A percentile compares a stretch with the other conserved stretches of the same genome.
These are phyloP conservation scores for Oxycera nigricornis DNA, from an alignment of 2,888 invertebrate genomes.

Conservation along the genomic window DNA sequence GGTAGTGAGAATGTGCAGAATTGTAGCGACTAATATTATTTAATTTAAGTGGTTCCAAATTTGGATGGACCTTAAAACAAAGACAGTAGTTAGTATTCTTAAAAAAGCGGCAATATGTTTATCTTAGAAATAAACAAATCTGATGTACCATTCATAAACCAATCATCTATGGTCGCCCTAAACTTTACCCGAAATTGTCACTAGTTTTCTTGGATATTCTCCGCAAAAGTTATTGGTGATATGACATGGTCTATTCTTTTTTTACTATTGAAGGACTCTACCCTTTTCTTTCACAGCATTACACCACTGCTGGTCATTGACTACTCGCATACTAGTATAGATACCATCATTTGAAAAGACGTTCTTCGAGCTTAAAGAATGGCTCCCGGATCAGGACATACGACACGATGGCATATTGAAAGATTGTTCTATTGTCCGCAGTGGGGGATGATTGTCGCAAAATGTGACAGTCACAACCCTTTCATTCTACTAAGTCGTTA, in stretches of 20 bases:
- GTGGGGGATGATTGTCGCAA: conserved; percentile 38
- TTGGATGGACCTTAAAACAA: too few relatives aligned
- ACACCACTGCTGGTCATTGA: not conserved
- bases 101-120: too few relatives aligned
- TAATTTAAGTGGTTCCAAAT: too few relatives aligned
- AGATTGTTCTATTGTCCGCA: conserved; percentile 33
- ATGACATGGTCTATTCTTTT: conserved; percentile 17
- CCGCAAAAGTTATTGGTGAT: conserved; percentile 33
- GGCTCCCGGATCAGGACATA: conserved; percentile 8
- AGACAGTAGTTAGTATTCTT: too few relatives aligned
- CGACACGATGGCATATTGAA: conserved; percentile 42
- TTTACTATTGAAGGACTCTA: not conserved
- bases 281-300: conserved; percentile 6
- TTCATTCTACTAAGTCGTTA: conserved; percentile 43
- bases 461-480: conserved; percentile 45
- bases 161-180: too few relatives aligned
- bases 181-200: too few relatives aligned
- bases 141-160: too few relatives aligned
- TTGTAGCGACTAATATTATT: too few relatives aligned
- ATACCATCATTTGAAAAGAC: not conserved
- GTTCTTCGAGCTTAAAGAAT: not conserved
- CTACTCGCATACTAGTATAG: not conserved
- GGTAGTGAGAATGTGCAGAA: too few relatives aligned
- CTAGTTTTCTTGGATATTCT: too few relatives aligned
- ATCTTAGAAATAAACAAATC: too few relatives aligned